Percentiles rank a stretch among this genome's conserved stretches.
These are phyloP conservation scores for Orchestia grillus DNA, from an alignment of 1,140 invertebrate species.

Conservation along the genomic window DNA sequence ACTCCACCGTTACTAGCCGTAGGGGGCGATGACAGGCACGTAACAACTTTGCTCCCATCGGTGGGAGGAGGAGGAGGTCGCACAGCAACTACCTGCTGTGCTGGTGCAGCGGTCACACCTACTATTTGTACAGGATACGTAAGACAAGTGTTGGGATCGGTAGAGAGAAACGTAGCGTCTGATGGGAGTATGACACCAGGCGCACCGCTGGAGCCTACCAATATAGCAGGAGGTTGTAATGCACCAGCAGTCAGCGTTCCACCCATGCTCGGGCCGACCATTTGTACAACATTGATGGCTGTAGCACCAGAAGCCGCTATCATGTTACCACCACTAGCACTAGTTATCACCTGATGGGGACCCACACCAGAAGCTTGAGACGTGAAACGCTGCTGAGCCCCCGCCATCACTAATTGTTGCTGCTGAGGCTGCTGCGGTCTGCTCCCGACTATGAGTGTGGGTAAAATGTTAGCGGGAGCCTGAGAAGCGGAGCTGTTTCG, in stretches of 20 bases:
- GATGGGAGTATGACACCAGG: constrained; percentile 65
- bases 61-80: constrained; percentile 58
- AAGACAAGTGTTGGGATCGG: constrained; percentile 67
- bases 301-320: constrained; percentile 51
- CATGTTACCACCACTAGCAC: constrained; percentile 4
- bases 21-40: constrained; percentile 13
- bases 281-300: constrained; percentile 68
- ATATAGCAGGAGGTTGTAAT: constrained; percentile 65
- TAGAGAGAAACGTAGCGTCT: constrained; percentile 67
- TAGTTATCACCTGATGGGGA: constrained; percentile 59
- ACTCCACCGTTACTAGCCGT: constrained; percentile 19
- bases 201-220: constrained; percentile 64
- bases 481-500: constrained; percentile 66
- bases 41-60: constrained; percentile 16
- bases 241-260: constrained; percentile 63
- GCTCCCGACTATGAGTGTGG: constrained; percentile 57
- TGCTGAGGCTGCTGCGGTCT: constrained; percentile 61
- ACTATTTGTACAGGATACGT: constrained; percentile 68
- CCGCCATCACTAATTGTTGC: constrained; percentile 65
- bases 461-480: constrained; percentile 61
- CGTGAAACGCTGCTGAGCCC: constrained; percentile 64
- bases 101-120: constrained; percentile 63
- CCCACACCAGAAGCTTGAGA: constrained; percentile 64
- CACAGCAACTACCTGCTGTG: constrained; percentile 62
- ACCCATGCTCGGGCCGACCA: constrained; percentile 66